Conservation (phyloP, 1,140 invertebrate species). For the Amphibalanus amphitrite region DNA sequence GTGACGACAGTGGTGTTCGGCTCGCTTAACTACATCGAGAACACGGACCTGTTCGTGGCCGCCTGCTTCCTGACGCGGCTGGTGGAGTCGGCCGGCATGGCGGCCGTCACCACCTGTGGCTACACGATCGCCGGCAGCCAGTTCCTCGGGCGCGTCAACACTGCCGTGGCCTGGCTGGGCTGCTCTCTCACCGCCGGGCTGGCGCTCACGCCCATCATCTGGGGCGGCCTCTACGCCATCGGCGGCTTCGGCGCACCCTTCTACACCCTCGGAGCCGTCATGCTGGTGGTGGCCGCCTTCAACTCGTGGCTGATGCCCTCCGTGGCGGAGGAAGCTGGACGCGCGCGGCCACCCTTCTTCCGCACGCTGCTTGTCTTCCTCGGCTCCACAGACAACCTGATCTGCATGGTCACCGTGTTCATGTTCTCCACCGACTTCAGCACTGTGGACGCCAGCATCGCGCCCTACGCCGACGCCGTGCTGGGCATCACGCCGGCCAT, state of each 20-base stretch:
- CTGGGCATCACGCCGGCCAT: constrained; percentile 34
- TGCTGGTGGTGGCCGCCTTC: too few species aligned
- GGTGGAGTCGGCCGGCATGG: constrained; percentile 37
- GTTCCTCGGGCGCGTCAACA: constrained; percentile 32
- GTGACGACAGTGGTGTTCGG: constrained; percentile 27
- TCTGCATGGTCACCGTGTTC: too few species aligned
- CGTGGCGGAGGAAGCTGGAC: too few species aligned
- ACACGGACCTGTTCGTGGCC: constrained; percentile 35
- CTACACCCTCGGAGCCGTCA: too few species aligned
- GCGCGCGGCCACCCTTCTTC: too few species aligned
- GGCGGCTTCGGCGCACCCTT: too few species aligned
- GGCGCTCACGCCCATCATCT: constrained; percentile 33
- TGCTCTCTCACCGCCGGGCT: constrained; percentile 33
- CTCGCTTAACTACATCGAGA: constrained; percentile 33
- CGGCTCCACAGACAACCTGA: too few species aligned
- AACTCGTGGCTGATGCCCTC: too few species aligned
- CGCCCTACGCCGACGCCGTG: too few species aligned
- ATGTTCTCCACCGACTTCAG: too few species aligned
- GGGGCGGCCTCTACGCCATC: constrained; percentile 28
- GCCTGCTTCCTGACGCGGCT: constrained; percentile 30
- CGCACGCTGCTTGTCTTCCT: too few species aligned
- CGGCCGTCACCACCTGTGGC: constrained; percentile 35
- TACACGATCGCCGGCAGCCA: constrained; percentile 36
- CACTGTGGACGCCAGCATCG: too few species aligned
- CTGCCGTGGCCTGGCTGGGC: constrained; percentile 24